Evolutionary conservation across 2,113 vertebrate species (phyloP).

Genomic region (Rousettus leschenaultii): DNA sequence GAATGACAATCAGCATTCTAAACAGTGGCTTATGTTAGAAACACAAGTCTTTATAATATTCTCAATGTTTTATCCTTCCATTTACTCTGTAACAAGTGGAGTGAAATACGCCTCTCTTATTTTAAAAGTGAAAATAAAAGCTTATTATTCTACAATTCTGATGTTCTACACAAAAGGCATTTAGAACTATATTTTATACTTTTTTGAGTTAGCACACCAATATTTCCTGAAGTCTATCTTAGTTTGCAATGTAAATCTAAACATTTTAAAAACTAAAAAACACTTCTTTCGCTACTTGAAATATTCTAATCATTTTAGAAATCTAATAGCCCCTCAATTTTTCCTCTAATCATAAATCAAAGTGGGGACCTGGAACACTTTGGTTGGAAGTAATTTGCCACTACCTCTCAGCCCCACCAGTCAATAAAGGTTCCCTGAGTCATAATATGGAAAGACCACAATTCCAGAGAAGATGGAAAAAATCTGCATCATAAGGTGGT

Average conservation of each 20-base stretch:
- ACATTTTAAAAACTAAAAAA: neutral
- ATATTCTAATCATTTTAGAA: neutral
- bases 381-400: neutral
- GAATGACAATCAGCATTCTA: conserved; percentile 55
- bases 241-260: conserved; percentile 24
- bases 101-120: neutral
- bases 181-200: neutral
- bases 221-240: neutral
- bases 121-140: conserved; percentile 18
- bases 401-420: neutral
- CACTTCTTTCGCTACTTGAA: neutral
- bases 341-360: neutral
- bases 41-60: conserved; percentile 28
- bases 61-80: conserved; percentile 7
- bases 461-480: neutral
- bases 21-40: conserved; percentile 38
- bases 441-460: neutral
- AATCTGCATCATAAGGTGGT: neutral
- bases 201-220: neutral
- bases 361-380: neutral
- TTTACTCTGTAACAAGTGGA: conserved; percentile 49
- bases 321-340: neutral
- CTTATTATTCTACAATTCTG: conserved; percentile 11
- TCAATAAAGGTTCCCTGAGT: neutral
- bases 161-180: neutral